Conservation (phyloP, 2,888 invertebrate species). For the Andrena marginata region DNA sequence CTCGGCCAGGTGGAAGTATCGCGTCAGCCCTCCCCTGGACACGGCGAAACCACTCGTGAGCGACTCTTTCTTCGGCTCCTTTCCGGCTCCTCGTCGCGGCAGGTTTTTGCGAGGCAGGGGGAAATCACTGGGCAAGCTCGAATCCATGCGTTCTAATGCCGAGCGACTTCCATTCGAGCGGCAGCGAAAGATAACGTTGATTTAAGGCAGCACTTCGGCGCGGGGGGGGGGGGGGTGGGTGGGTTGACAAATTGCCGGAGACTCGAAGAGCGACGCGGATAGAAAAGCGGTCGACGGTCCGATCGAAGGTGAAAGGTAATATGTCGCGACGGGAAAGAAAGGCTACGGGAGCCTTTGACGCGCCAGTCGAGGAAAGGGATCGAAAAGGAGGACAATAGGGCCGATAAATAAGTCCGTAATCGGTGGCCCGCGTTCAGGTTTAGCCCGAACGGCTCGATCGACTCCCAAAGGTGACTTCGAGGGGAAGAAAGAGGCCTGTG, state of each 20-base stretch:
- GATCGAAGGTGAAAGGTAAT: conserved; percentile 68
- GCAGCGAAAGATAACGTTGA: conserved; percentile 64
- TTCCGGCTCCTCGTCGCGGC: background rate
- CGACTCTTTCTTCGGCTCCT: background rate
- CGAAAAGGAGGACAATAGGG: conserved; percentile 64
- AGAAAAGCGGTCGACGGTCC: conserved; percentile 62
- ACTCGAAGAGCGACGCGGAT: conserved; percentile 65
- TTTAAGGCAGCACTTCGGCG: conserved; percentile 53
- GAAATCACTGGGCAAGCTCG: conserved; percentile 14
- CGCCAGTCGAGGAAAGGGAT: conserved; percentile 30
- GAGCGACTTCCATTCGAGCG: conserved; percentile 43
- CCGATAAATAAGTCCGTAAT: conserved; percentile 79
- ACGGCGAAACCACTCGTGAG: background rate
- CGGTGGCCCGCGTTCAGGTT: conserved; percentile 70
- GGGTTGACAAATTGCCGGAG: conserved; percentile 68
- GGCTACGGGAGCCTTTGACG: conserved; percentile 57
- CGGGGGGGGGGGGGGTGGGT: conserved; percentile 38
- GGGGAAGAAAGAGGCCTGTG: conserved; percentile 14
- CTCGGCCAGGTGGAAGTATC: background rate
- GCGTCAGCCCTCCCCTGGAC: background rate
- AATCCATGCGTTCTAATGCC: conserved; percentile 19
- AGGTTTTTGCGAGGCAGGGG: background rate
- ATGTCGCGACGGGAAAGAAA: conserved; percentile 65
- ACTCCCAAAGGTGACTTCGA: conserved; percentile 73
- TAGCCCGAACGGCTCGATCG: conserved; percentile 70